These are phyloP conservation scores for Halcyon smyrnensis DNA, from an alignment of 2,797 vertebrate genomes.

Conservation along the genomic window DNA sequence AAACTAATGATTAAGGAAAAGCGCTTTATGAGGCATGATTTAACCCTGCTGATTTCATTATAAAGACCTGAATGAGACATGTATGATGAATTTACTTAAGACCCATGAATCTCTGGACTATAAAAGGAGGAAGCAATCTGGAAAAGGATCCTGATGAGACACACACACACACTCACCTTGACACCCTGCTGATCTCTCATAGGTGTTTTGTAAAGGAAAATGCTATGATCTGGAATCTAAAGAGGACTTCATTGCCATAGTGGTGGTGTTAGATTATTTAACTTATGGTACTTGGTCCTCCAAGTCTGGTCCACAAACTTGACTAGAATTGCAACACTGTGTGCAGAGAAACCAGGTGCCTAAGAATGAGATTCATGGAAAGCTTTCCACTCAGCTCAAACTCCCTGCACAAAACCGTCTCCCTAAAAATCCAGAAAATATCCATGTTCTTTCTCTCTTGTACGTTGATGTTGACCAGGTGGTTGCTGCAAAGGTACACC, in stretches of 20 bases:
- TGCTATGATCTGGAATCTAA: neutral
- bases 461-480: neutral
- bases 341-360: neutral
- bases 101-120: neutral
- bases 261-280: neutral
- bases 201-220: neutral
- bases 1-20: conserved; percentile 58
- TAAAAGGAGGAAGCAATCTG: neutral
- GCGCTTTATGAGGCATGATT: conserved; percentile 1
- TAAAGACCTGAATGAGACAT: neutral
- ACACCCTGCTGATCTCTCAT: neutral
- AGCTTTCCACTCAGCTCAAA: neutral
- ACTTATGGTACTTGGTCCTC: rapidly evolving
- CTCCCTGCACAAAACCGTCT: neutral
- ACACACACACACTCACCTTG: rapidly evolving
- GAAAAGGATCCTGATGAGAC: neutral
- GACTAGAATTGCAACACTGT: neutral
- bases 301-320: neutral
- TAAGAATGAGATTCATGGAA: neutral
- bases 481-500: neutral
- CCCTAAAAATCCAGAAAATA: neutral
- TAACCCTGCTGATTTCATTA: conserved; percentile 52
- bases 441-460: neutral
- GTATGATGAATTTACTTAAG: conserved; percentile 13
- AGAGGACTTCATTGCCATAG: neutral